These are phyloP conservation scores for Tinea trinotella DNA, from an alignment of 2,888 invertebrate species.

Conservation along the genomic window DNA sequence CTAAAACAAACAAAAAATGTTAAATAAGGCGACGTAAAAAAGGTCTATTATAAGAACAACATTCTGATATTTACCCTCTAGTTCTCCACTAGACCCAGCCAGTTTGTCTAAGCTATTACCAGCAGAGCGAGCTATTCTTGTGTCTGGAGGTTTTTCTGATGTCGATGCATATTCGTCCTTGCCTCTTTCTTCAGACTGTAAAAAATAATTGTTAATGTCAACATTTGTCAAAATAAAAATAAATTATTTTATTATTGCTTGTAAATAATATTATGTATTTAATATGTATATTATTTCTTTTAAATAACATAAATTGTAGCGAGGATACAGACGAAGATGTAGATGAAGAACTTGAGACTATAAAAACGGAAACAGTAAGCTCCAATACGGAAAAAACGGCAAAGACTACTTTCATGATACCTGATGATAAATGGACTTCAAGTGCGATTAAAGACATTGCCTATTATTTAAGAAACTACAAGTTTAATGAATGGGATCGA, in stretches of 20 bases:
- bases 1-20: constrained; percentile 31
- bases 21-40: neutral
- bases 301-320: neutral
- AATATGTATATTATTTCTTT: neutral
- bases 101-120: constrained; percentile 80
- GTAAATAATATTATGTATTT: neutral
- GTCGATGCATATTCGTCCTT: constrained; percentile 73
- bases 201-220: constrained; percentile 18
- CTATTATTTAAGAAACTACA: constrained; percentile 74
- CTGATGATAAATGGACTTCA: constrained; percentile 45
- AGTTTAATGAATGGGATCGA: constrained; percentile 76
- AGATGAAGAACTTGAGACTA: constrained; percentile 2
- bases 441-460: constrained; percentile 70
- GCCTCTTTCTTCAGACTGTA: constrained; percentile 81
- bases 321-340: neutral
- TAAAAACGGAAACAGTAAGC: neutral
- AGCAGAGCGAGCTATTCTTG: constrained; percentile 77
- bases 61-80: constrained; percentile 47
- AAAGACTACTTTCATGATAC: constrained; percentile 26
- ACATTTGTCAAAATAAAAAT: neutral
- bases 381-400: constrained; percentile 16
- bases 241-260: neutral
- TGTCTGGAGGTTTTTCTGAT: constrained; percentile 60
- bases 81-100: constrained; percentile 77
- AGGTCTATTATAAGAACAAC: neutral